Conservation (phyloP, 2,113 vertebrate genomes). For the Hiodon tergisus region DNA sequence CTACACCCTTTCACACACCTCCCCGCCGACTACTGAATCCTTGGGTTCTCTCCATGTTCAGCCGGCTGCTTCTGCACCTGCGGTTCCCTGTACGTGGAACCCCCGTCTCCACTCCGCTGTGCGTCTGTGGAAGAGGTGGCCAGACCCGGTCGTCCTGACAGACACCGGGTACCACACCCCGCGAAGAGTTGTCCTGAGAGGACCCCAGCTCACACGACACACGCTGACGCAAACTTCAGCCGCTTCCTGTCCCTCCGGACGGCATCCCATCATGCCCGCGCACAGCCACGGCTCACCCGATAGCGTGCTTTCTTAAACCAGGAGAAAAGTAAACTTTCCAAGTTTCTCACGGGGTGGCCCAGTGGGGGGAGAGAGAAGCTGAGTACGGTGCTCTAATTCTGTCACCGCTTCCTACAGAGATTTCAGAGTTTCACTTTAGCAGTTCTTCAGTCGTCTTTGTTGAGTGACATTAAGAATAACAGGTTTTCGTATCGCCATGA, state of each 20-base stretch:
- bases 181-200: too few species aligned
- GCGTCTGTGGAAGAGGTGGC: too few species aligned
- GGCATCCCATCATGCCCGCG: conserved; percentile 45
- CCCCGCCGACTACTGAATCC: too few species aligned
- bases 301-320: conserved; percentile 58
- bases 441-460: conserved; percentile 59
- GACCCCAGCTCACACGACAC: too few species aligned
- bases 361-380: conserved; percentile 45
- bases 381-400: conserved; percentile 66
- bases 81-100: too few species aligned
- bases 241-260: conserved; percentile 24
- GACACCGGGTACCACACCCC: too few species aligned
- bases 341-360: conserved; percentile 50
- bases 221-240: too few species aligned
- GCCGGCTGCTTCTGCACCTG: too few species aligned
- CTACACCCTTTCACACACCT: too few species aligned
- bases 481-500: conserved; percentile 44
- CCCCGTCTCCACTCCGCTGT: too few species aligned
- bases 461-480: conserved; percentile 47
- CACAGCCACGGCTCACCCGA: conserved; percentile 50
- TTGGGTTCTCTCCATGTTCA: too few species aligned
- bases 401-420: conserved; percentile 51
- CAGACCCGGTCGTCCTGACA: too few species aligned
- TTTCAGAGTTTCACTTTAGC: conserved; percentile 61
- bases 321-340: conserved; percentile 59